Conservation (phyloP, 2,113 vertebrate species). For the Cacatua alba region DNA sequence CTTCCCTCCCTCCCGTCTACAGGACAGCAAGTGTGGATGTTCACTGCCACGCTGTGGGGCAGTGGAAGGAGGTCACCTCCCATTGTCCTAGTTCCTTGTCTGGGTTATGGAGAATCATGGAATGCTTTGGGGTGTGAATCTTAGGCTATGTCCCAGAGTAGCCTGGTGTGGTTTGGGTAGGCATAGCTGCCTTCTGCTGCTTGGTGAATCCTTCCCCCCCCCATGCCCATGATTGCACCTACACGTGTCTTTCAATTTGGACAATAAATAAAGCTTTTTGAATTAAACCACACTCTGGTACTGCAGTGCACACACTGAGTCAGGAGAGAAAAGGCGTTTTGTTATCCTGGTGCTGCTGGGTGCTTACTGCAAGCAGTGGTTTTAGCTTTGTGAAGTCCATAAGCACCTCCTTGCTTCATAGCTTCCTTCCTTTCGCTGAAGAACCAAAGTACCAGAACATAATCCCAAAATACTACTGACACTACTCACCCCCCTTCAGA, state of each 20-base stretch:
- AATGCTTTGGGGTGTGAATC: not conserved
- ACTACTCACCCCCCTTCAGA: not conserved
- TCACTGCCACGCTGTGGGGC: rapidly evolving
- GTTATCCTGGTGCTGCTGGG: not conserved
- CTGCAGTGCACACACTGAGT: not conserved
- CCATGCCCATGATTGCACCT: rapidly evolving
- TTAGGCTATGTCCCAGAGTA: not conserved
- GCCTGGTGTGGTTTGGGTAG: not conserved
- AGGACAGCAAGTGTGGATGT: not conserved
- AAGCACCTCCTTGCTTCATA: not conserved
- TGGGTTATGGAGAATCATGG: not conserved
- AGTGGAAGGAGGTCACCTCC: not conserved
- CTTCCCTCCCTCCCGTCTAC: rapidly evolving
- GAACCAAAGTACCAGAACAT: not conserved
- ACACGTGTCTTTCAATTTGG: not conserved
- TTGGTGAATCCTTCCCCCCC: not conserved
- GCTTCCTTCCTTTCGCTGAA: not conserved
- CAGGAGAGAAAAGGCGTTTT: not conserved
- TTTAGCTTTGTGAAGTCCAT: not conserved
- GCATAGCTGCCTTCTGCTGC: not conserved
- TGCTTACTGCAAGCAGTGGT: not conserved
- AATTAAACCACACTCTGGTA: not conserved
- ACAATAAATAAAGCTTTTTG: not conserved
- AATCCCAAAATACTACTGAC: not conserved
- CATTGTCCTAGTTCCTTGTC: not conserved